A percentile compares a stretch with the other conserved stretches of the same genome.
phyloP scores from a whole-genome alignment of 2,113 vertebrate genomes.

The Tenrec ecaudatus region DNA sequence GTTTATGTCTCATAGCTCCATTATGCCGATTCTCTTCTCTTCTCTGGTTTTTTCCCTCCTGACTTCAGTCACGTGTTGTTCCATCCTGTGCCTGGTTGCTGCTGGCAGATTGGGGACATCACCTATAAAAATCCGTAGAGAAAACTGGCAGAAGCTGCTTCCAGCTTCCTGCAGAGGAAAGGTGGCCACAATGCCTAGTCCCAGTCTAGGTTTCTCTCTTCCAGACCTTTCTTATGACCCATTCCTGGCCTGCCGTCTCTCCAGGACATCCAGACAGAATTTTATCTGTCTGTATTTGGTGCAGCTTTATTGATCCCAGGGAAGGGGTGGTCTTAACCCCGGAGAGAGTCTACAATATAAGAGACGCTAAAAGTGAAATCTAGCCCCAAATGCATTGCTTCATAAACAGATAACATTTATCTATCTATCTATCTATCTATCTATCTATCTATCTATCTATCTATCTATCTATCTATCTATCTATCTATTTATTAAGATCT shows the following conservation, averaged over 20 bases:
- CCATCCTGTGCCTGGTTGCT: too few relatives aligned
- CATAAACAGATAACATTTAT: neutral
- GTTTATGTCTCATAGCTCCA: neutral
- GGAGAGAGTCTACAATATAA: neutral
- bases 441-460: too few relatives aligned
- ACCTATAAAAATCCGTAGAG: too few relatives aligned
- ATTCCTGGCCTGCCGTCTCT: neutral
- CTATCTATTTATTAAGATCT: too few relatives aligned
- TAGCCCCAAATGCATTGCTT: neutral
- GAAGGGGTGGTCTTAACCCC: neutral
- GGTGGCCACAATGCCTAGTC: neutral
- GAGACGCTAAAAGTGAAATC: neutral
- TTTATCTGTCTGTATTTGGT: neutral
- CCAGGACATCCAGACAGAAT: neutral
- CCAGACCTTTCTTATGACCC: neutral
- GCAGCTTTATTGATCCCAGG: neutral
- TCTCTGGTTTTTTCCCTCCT: neutral
- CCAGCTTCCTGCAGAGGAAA: neutral
- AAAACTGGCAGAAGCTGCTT: neutral
- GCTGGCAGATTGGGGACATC: too few relatives aligned
- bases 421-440: too few relatives aligned
- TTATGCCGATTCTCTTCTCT: neutral
- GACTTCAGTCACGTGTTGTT: neutral
- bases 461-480: too few relatives aligned
- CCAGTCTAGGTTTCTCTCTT: neutral